phyloP scores from a whole-genome alignment of 2,113 vertebrate genomes.

The Synodontis membranacea region DNA sequence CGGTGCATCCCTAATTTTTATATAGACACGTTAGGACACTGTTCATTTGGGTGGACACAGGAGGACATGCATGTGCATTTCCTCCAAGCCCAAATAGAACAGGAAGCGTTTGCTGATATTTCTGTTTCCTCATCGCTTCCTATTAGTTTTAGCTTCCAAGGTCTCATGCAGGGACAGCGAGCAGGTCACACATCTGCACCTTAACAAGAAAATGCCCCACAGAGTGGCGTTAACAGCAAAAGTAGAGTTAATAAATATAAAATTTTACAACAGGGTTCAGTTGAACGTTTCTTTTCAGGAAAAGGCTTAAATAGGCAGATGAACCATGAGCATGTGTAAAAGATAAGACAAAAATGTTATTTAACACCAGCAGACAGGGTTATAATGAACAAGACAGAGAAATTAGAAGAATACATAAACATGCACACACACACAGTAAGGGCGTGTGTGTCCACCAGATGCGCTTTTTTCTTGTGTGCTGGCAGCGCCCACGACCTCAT shows the following conservation, averaged over 20 bases:
- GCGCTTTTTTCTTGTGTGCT: no score
- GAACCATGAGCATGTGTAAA: background rate
- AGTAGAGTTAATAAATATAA: background rate
- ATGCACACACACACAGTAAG: background rate
- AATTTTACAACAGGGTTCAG: background rate
- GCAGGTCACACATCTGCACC: background rate
- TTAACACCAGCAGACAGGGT: background rate
- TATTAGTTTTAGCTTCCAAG: slow-evolving; percentile 51
- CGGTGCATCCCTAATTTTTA: no score
- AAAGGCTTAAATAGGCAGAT: background rate
- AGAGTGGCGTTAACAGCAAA: background rate
- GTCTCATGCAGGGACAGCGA: slow-evolving; percentile 31
- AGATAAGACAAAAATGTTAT: background rate
- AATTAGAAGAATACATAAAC: background rate
- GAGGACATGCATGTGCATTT: background rate
- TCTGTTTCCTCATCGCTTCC: slow-evolving; percentile 72
- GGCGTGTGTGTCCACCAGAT: no score
- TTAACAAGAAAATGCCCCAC: background rate
- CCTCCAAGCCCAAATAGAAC: slow-evolving; percentile 28
- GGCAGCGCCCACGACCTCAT: no score
- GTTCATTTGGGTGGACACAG: slow-evolving; percentile 15
- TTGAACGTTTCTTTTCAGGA: background rate
- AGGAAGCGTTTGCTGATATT: slow-evolving; percentile 59
- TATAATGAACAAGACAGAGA: background rate
- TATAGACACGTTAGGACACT: slow-evolving; percentile 32